Conservation (phyloP, 2,797 vertebrate species). For the Dermochelys coriacea region DNA sequence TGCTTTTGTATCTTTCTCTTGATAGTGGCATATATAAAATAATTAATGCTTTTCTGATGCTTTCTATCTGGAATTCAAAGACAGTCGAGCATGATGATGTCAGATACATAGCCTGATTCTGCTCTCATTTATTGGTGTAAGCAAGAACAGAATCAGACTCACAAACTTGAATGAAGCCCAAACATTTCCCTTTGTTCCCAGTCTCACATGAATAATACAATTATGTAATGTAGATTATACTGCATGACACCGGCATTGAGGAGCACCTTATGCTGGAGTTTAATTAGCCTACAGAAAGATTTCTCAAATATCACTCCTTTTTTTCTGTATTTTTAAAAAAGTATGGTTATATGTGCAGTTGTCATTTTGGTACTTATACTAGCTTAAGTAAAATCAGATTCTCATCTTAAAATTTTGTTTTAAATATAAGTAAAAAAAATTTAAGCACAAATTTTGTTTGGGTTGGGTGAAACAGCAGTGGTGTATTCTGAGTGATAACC, state of each 20-base stretch:
- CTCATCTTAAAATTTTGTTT: slow-evolving; percentile 46
- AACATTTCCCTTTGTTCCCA: slow-evolving; percentile 3
- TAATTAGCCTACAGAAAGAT: not conserved
- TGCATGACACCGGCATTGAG: not conserved
- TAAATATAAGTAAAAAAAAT: slow-evolving; percentile 48
- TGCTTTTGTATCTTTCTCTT: not conserved
- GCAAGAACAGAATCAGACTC: slow-evolving; percentile 21
- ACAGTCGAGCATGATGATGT: not conserved
- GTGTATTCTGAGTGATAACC: slow-evolving; percentile 59
- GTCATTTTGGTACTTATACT: not conserved
- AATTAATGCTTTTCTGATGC: not conserved
- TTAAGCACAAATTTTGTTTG: slow-evolving; percentile 55
- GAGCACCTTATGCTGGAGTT: not conserved
- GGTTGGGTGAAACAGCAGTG: slow-evolving; percentile 12
- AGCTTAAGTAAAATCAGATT: slow-evolving; percentile 34
- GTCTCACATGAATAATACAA: not conserved
- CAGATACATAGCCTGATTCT: not conserved
- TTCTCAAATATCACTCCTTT: slow-evolving; percentile 8
- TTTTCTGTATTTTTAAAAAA: not conserved
- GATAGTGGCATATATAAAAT: not conserved
- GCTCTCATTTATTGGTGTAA: not conserved
- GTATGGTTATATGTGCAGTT: not conserved
- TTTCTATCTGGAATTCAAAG: not conserved
- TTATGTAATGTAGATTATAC: not conserved
- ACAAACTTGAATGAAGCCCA: slow-evolving; percentile 2